A percentile compares a stretch with the other conserved stretches of the same genome.
phyloP scores from a whole-genome alignment of 2,797 vertebrate species.

The Tenualosa thibaudeaui region DNA sequence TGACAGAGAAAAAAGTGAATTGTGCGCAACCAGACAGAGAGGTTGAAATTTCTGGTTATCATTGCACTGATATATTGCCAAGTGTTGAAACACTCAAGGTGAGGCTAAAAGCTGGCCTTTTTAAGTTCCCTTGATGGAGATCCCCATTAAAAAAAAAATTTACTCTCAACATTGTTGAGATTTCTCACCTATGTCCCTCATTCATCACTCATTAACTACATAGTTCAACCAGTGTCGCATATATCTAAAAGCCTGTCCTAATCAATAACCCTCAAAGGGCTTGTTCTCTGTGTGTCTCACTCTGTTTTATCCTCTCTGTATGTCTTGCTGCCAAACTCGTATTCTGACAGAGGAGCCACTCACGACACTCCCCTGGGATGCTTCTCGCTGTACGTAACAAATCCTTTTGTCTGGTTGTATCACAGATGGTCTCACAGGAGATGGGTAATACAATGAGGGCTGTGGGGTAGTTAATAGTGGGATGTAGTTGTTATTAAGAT shows the following conservation, averaged over 20 bases:
- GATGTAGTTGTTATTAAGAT: not conserved
- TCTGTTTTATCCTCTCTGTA: not conserved
- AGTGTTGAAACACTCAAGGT: constrained; percentile 34
- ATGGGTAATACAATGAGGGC: not conserved
- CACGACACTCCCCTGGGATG: constrained; percentile 77
- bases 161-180: not conserved
- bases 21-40: constrained; percentile 11
- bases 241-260: not conserved
- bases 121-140: not conserved
- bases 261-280: not conserved
- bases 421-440: not conserved
- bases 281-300: not conserved
- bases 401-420: not conserved
- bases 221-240: not conserved
- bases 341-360: constrained; percentile 77
- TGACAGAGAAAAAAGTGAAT: not conserved
- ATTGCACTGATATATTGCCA: constrained; percentile 30
- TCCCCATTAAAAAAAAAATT: not conserved
- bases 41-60: constrained; percentile 23
- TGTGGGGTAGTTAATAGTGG: not conserved
- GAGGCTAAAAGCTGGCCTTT: constrained; percentile 17
- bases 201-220: not conserved
- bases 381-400: constrained; percentile 80
- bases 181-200: not conserved
- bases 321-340: constrained; percentile 35